These are phyloP conservation scores for Novumbra hubbsi DNA, from an alignment of 2,797 vertebrate genomes.

Conservation along the genomic window DNA sequence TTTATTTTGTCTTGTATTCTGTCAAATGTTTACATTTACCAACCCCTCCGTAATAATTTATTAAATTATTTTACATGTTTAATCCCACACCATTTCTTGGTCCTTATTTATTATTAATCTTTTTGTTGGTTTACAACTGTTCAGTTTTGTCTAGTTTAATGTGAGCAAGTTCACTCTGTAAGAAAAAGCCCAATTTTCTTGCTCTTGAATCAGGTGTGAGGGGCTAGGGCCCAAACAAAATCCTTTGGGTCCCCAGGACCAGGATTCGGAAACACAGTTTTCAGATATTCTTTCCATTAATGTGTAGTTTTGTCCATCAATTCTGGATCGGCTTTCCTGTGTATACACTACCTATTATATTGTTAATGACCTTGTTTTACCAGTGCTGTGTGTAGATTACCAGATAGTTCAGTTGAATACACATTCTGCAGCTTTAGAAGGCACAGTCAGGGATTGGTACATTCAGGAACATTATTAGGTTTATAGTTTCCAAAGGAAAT, in stretches of 20 bases:
- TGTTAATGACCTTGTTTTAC: not conserved
- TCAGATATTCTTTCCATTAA: too few species aligned
- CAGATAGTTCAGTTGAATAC: not conserved
- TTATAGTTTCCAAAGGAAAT: not conserved
- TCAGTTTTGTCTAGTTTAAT: not conserved
- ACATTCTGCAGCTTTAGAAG: not conserved
- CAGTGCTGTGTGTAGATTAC: not conserved
- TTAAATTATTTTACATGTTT: slow-evolving; percentile 74
- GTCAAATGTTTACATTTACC: slow-evolving; percentile 66
- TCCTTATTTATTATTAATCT: not conserved
- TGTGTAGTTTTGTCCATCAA: too few species aligned
- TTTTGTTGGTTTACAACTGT: not conserved
- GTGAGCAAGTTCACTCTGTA: not conserved
- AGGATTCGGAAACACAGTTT: too few species aligned
- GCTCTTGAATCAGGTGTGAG: too few species aligned
- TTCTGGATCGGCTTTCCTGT: too few species aligned
- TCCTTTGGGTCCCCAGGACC: too few species aligned
- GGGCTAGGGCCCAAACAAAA: too few species aligned
- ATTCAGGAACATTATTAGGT: not conserved
- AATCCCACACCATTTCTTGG: slow-evolving; percentile 30
- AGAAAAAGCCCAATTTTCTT: too few species aligned
- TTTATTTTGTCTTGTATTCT: slow-evolving; percentile 54
- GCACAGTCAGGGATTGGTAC: not conserved
- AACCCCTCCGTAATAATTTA: slow-evolving; percentile 67
- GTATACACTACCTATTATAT: not conserved